Base-by-base conservation (phyloP, 1,140 invertebrate genomes). In the Carposina sasakii region DNA sequence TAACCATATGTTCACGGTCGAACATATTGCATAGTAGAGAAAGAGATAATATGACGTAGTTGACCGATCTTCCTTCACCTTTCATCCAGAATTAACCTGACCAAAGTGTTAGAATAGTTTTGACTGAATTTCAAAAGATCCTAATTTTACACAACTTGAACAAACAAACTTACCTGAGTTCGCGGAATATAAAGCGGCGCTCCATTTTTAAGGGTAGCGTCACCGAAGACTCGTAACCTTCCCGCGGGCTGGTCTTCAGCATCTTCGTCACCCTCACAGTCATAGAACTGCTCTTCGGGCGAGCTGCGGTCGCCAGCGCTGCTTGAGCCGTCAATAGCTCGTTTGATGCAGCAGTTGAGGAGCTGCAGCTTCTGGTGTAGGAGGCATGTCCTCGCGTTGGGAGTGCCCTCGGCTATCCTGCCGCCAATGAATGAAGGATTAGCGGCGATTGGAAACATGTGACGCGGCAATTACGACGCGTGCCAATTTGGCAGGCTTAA, bases 291-390 rank as follows among this genome's bases (percentile, higher is more conserved):
- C 12, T 95, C 93, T 42, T 91, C 90, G 1, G 90, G 89, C 16
- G 90, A 89, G 1, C 3, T 15, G 8, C 17, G 19, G 3, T 77
- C 76, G 2, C 67, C 72, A 9, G 68, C 60, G 30, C 51, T 63
- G 2, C 52, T 60, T 10, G 46, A 60, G 21, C 63, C 61, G 9
- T 70, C 67, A 12, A 58, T 36, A 5, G 72, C 67, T 49, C 93
- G 89, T 46, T 92, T 90, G 54, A 99, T 97, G 76, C 98, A 99
- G 73, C 95, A 96, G 75, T 99, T 99, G 6, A 99, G 85, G 91
- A 99, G 95, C 89, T 99, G 90, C 15, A 98, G 86, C 71, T 98
- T 99, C 83, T 98, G 97, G 85, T 99, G 93, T 0, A 99, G 85
- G n/a, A 98, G 86, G 77, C 96, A 97, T 5, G 92, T 93, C 43